Percentiles rank a stretch among this genome's conserved stretches.
phyloP scores from a whole-genome alignment of 2,797 vertebrate species.

The Semaprochilodus insignis region DNA sequence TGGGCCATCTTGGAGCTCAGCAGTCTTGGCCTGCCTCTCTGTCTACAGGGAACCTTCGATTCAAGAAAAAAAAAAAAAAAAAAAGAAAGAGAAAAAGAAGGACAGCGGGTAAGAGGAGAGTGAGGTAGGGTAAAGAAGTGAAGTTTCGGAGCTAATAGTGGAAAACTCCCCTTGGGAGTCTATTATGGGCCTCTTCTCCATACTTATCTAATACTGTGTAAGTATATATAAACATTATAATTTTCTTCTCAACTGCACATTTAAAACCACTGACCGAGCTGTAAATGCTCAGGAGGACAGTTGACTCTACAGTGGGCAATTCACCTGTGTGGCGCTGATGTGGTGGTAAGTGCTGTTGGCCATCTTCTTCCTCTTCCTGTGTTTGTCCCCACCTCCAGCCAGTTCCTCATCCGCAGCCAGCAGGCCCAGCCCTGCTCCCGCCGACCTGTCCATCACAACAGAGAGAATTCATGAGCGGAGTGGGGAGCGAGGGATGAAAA shows the following conservation, averaged over 20 bases:
- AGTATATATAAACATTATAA: background rate
- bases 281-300: background rate
- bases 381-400: constrained; percentile 74
- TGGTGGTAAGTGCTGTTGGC: constrained; percentile 76
- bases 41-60: constrained; percentile 84
- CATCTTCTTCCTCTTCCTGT: constrained; percentile 87
- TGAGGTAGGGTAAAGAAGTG: constrained; percentile 28
- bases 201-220: background rate
- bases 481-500: constrained; percentile 61
- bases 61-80: constrained; percentile 57
- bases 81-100: background rate
- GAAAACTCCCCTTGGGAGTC: background rate
- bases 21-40: constrained; percentile 74
- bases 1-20: constrained; percentile 84
- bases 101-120: background rate
- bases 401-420: constrained; percentile 77
- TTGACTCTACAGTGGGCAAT: constrained; percentile 34
- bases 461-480: constrained; percentile 63
- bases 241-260: background rate
- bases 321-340: constrained; percentile 79
- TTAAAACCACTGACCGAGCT: background rate
- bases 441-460: constrained; percentile 72
- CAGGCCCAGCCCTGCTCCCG: constrained; percentile 83
- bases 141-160: background rate
- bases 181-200: constrained; percentile 2